Evolutionary conservation across 2,888 invertebrate genomes (phyloP), one percentile per base, ranked within the genome.

Genomic region (Scaptomyza flava): DNA sequence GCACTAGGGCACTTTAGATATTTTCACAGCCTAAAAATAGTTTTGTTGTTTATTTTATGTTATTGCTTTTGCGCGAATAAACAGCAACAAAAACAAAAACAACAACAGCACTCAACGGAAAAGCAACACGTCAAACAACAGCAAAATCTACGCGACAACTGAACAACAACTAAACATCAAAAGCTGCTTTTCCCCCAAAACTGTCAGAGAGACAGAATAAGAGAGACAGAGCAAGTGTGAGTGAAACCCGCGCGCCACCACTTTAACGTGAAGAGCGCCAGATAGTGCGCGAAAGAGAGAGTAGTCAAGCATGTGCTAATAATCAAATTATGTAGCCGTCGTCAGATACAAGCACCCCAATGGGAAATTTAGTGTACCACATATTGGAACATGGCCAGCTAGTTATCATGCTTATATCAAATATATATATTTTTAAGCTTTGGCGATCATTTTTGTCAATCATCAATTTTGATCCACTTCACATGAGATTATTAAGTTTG

Each of bases 21-120:
- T 69, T 68, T 72, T 83, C 58, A 54, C 68, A 73, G 81, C 70
- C 84, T 85, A 89, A 75, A 85, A 85, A 84, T 87, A 85, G 83
- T 89, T 81, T 84, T 68, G 17, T 83, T 81, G 73, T 84, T 84
- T 86, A 69, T 84, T 78, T 76, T 52, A 59, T 74, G 50, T 42
- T 68, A 52, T 72, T 50, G 64, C 60, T 70, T 67, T 42, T 53
- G 31, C 58, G 58, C 58, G 47, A 42, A 53, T 20, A 59, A 47
- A 23, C 51, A 23, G 45, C 46, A 33, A 57, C 17, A 50, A 20
- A 6, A 20, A 50, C 9, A 6, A 27, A 6, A 20, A 50, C 9
- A 6, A 27, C 36, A 33, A 48, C 17, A 6, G 20, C 36, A 4
- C 41, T 17, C 9, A 17, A 14, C 23, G 41, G 31, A 27, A 47